Evolutionary conservation across 2,888 invertebrate species (phyloP), one percentile per base, ranked within the genome.

Genomic region (Lydus trimaculatus): DNA sequence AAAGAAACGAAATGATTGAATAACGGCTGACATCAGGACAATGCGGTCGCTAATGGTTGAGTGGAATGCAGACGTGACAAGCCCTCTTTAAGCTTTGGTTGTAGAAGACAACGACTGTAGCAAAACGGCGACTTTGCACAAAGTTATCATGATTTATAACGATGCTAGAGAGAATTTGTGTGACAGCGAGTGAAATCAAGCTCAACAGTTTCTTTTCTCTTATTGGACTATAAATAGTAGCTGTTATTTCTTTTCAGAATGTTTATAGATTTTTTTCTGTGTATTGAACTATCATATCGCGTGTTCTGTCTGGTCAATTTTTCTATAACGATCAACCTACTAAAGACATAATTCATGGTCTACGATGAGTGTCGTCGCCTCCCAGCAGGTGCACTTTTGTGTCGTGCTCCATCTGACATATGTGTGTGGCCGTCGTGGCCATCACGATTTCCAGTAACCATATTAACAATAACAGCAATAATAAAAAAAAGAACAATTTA

Each of bases 21-120:
- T 83, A 83, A 84, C 81, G 84, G 76, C 78, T 78, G 84, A 84
- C 84, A 83, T 78, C 71, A 73, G 81, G 78, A 84, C 83, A 84
- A 84, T 83, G 81, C 80, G 77, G 74, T 66, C 70, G 73, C 64
- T 52, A 64, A 69, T 73, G 75, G 77, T 75, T 76, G 69, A 52
- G 59, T 72, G 78, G 80, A 81, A 82, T 81, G 80, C 78, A 79
- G 80, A 80, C 80, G 81, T 78, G 80, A 81, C 76, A 77, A 74
- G 79, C 75, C 76, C 73, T 75, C 72, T 56, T 56, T 71, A 73
- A 76, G 71, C 69, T 70, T 61, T 66, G 69, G 66, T 69, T 66
- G 69, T 60, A 39, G 25, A 13, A 17, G 61, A 36, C 36, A 33
- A 61, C 23, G 4, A 33, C 7, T 28, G 23, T 39, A 39, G 36